Evolutionary conservation across 2,797 vertebrate species (phyloP).

Genomic region (Antrozous pallidus): DNA sequence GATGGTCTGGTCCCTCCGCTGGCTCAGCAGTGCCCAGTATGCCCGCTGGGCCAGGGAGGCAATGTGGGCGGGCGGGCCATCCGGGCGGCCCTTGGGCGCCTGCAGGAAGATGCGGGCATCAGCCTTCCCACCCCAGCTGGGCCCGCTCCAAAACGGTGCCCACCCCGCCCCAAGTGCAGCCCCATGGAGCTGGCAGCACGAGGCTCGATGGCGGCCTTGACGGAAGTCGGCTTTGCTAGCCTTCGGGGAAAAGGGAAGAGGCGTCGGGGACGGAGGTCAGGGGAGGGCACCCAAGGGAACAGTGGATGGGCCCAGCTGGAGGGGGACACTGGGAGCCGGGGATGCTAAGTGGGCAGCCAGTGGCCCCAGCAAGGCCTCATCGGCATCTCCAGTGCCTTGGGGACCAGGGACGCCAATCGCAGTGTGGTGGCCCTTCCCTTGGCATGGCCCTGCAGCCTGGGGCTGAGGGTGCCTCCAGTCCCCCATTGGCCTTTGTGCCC

Average conservation of each 20-base stretch:
- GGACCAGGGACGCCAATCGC: background rate
- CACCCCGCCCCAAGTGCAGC: background rate
- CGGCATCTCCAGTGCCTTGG: background rate
- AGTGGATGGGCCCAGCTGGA: rapidly evolving
- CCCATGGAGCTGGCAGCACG: rapidly evolving
- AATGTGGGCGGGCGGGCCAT: constrained; percentile 82
- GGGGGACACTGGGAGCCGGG: rapidly evolving
- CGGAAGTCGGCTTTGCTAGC: background rate
- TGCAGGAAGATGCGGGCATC: constrained; percentile 41
- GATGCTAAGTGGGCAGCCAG: background rate
- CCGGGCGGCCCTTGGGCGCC: constrained; percentile 71
- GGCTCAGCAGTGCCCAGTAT: constrained; percentile 88
- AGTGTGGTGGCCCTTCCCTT: rapidly evolving
- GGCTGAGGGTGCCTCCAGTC: rapidly evolving
- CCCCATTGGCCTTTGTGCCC: background rate
- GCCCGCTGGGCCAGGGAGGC: constrained; percentile 86
- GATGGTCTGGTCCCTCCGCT: constrained; percentile 89
- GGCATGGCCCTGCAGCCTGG: background rate
- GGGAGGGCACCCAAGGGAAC: background rate
- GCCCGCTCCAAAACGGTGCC: background rate
- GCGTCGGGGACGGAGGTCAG: background rate
- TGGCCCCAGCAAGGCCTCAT: no score
- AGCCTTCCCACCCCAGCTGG: background rate
- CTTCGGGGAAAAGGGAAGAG: background rate
- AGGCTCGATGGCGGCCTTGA: background rate